Evolutionary conservation across 2,888 invertebrate species (phyloP).

Genomic region (Gryllus longicercus): DNA sequence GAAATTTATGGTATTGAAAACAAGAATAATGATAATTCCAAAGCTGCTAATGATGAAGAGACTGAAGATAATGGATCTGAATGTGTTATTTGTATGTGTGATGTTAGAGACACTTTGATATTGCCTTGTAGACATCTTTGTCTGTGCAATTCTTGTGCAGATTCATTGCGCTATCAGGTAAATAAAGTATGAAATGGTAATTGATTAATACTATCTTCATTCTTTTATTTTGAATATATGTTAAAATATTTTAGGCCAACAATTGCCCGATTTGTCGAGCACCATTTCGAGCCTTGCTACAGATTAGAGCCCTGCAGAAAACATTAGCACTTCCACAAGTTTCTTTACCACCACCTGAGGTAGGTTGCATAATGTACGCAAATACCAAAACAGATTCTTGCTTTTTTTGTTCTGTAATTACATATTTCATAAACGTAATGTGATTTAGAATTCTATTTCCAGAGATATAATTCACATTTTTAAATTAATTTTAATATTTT

Average conservation of each 20-base stretch:
- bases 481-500: too few relatives aligned
- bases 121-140: constrained; percentile 96
- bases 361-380: constrained; percentile 43
- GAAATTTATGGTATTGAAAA: constrained; percentile 99
- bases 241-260: constrained; percentile 61
- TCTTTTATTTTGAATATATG: constrained; percentile 21
- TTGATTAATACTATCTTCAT: not conserved
- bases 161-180: constrained; percentile 85
- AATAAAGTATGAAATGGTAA: not conserved
- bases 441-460: too few relatives aligned
- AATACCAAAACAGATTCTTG: too few relatives aligned
- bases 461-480: too few relatives aligned
- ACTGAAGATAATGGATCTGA: constrained; percentile 93
- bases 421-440: too few relatives aligned
- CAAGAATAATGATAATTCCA: constrained; percentile 74
- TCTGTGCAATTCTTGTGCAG: constrained; percentile 94
- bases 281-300: constrained; percentile 94
- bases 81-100: constrained; percentile 99
- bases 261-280: constrained; percentile 98
- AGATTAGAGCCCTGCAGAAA: constrained; percentile 89
- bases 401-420: too few relatives aligned
- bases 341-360: constrained; percentile 62
- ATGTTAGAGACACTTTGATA: constrained; percentile 93
- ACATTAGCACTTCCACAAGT: constrained; percentile 54
- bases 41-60: constrained; percentile 70